These are phyloP conservation scores for Paracanthobrama guichenoti DNA, from an alignment of 2,113 vertebrate genomes.

Conservation along the genomic window DNA sequence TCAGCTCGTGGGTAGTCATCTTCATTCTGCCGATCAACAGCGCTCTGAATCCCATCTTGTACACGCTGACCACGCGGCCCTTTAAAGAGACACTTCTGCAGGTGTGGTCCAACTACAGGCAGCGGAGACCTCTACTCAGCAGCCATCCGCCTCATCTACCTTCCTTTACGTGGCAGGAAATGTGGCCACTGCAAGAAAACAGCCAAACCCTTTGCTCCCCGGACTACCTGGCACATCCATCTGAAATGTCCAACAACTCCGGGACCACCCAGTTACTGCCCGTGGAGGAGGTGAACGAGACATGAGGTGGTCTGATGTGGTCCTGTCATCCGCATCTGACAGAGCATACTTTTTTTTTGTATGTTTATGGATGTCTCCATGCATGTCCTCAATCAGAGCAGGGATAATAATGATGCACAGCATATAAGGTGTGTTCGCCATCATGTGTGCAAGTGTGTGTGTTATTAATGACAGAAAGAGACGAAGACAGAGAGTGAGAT, in stretches of 20 bases:
- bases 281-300: slow-evolving; percentile 53
- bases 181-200: slow-evolving; percentile 85
- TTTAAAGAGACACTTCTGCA: slow-evolving; percentile 96
- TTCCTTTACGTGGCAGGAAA: slow-evolving; percentile 89
- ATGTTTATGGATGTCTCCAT: slow-evolving; percentile 28
- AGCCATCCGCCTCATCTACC: slow-evolving; percentile 76
- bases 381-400: not conserved
- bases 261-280: slow-evolving; percentile 57
- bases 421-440: not conserved
- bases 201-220: slow-evolving; percentile 70
- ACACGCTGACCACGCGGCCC: slow-evolving; percentile 93
- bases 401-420: not conserved
- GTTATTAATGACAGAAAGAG: not conserved
- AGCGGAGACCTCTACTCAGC: slow-evolving; percentile 76
- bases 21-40: slow-evolving; percentile 98
- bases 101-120: slow-evolving; percentile 90
- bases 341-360: slow-evolving; percentile 13
- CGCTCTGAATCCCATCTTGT: slow-evolving; percentile 94
- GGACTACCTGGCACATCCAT: slow-evolving; percentile 67
- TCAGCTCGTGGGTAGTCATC: slow-evolving; percentile 97
- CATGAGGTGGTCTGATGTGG: not conserved
- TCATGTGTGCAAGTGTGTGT: not conserved
- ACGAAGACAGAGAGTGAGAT: not conserved
- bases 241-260: slow-evolving; percentile 62
- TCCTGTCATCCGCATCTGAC: not conserved